phyloP scores from a whole-genome alignment of 2,113 vertebrate species.

The Thamnophis sirtalis region DNA sequence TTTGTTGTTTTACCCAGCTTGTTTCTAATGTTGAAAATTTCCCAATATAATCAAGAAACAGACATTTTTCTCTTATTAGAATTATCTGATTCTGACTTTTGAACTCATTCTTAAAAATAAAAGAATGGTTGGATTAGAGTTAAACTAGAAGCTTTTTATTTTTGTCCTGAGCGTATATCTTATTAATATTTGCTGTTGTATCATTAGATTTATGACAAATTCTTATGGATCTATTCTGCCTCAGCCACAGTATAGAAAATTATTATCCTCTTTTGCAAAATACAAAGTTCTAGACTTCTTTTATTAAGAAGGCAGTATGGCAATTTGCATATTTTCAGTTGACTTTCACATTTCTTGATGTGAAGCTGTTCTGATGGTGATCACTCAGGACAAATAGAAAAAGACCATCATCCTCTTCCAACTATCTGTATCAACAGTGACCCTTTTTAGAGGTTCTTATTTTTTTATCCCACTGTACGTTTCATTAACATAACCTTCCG shows the following conservation, averaged over 20 bases:
- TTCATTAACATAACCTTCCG: not conserved
- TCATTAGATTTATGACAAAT: fast-evolving
- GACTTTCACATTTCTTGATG: not conserved
- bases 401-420: not conserved
- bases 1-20: not conserved
- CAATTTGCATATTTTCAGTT: not conserved
- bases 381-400: not conserved
- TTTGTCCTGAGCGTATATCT: not conserved
- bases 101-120: not conserved
- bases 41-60: not conserved
- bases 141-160: not conserved
- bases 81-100: not conserved
- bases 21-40: not conserved
- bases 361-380: not conserved
- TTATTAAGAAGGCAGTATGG: not conserved
- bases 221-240: not conserved
- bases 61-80: not conserved
- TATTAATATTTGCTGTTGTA: not conserved
- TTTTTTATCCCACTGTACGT: not conserved
- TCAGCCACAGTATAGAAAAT: fast-evolving
- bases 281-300: not conserved
- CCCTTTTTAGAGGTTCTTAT: not conserved
- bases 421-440: not conserved
- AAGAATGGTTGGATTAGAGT: not conserved
- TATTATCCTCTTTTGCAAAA: not conserved